Evolutionary conservation across 2,888 invertebrate genomes (phyloP).

Genomic region (Lamellibrachia columna): DNA sequence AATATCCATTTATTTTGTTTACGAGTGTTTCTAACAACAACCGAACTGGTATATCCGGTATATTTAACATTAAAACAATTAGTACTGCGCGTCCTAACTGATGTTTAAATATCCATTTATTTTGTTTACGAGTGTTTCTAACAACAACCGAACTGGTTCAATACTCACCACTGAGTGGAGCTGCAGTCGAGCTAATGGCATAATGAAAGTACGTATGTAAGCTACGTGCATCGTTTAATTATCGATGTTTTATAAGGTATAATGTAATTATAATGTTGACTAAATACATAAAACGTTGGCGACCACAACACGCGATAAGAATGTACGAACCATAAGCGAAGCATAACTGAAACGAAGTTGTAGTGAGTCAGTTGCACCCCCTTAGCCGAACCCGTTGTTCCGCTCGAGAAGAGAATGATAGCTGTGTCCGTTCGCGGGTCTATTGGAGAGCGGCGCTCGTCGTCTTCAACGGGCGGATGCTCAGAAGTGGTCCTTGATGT

Average conservation of each 20-base stretch:
- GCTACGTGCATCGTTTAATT: background rate
- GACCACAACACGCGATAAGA: background rate
- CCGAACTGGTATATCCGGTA: too few relatives aligned
- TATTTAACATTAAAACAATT: too few relatives aligned
- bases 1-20: too few relatives aligned
- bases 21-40: too few relatives aligned
- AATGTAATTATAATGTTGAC: background rate
- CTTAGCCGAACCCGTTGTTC: conserved; percentile 36
- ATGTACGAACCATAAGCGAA: background rate
- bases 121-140: too few relatives aligned
- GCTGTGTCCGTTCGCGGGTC: conserved; percentile 26
- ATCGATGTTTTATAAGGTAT: background rate
- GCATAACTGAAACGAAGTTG: conserved; percentile 23
- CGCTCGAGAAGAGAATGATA: conserved; percentile 36
- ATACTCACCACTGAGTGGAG: too few relatives aligned
- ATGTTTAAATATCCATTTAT: too few relatives aligned
- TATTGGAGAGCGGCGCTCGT: background rate
- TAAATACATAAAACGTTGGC: background rate
- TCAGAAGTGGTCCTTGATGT: background rate
- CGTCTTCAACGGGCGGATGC: background rate
- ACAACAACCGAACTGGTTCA: too few relatives aligned
- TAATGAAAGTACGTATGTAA: too few relatives aligned
- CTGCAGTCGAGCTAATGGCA: too few relatives aligned
- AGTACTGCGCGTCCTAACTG: too few relatives aligned
- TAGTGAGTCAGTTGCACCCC: conserved; percentile 32